Percentiles rank a stretch among this genome's conserved stretches.
phyloP scores from a whole-genome alignment of 2,113 vertebrate species.

The Herpailurus yagouaroundi region DNA sequence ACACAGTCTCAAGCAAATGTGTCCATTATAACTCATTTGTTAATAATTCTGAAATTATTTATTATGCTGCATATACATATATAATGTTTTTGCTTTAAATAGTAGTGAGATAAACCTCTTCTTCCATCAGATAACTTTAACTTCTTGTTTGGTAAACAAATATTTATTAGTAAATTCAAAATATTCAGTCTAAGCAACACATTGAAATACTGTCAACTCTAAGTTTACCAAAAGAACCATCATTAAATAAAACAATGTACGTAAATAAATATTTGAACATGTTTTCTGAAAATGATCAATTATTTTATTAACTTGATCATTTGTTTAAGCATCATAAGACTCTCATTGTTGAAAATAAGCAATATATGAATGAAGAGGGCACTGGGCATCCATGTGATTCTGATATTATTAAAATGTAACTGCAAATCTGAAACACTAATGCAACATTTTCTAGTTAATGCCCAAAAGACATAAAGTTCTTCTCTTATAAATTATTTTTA shows the following conservation, averaged over 20 bases:
- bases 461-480: slow-evolving; percentile 37
- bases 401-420: slow-evolving; percentile 5
- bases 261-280: not conserved
- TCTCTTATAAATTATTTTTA: slow-evolving; percentile 37
- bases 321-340: not conserved
- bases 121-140: not conserved
- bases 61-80: not conserved
- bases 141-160: not conserved
- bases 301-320: not conserved
- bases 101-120: not conserved
- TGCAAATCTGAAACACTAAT: not conserved
- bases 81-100: not conserved
- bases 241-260: not conserved
- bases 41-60: not conserved
- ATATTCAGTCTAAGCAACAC: not conserved
- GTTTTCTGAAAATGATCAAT: not conserved
- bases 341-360: not conserved
- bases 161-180: not conserved
- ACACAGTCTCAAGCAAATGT: not conserved
- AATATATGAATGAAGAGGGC: not conserved
- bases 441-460: not conserved
- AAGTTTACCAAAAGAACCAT: not conserved
- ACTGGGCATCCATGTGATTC: not conserved
- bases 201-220: not conserved
- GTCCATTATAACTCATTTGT: not conserved